Base-by-base conservation (phyloP, 1,140 invertebrate species). In the Bicyclus anynana region DNA sequence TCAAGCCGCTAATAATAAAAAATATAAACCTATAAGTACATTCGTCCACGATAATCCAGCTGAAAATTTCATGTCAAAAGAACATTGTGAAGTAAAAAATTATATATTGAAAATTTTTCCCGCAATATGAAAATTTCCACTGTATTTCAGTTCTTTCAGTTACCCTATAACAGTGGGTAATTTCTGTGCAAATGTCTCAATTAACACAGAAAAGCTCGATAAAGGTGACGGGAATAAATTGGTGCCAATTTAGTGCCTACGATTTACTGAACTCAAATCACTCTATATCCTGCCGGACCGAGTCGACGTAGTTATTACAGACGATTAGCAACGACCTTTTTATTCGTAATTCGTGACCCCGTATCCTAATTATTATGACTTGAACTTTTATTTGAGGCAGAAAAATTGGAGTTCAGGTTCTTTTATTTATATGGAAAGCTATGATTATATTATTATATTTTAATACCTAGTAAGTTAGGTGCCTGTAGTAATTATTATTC, bases 141-240 rank as follows among this genome's bases (percentile, higher is more conserved):
- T 14, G 37, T 18, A 40, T 40, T 40, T 40, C 37, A 17, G 37
- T 64, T 67, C 60, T 68, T 69, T 69, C 67, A 66, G 71, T 67
- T 40, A 44, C 52, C 42, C 29, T 67, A 70, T 67, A 70, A 68
- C 59, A 66, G 66, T 59, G 27, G 64, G 77, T 69, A 73, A 83
- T 83, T 83, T 77, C 70, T 73, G 69, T 77, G 77, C 79, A 80
- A 83, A 85, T 82, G 74, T 80, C 82, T 83, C 78, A 83, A 85
- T 85, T 85, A 84, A 77, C 76, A 78, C 69, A 75, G 68, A 74
- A 81, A 80, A 74, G 60, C 69, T 66, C 74, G 79, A 83, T 80
- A 80, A 82, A 77, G 63, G 69, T 74, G 77, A 79, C 75, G 67
- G 46, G 68, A 80, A 82, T 81, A 78, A 80, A 83, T 82, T 77